Evolutionary conservation across 1,140 invertebrate genomes (phyloP), one percentile per base, ranked within the genome.

Genomic region (Zaprionus kolodkinae): DNA sequence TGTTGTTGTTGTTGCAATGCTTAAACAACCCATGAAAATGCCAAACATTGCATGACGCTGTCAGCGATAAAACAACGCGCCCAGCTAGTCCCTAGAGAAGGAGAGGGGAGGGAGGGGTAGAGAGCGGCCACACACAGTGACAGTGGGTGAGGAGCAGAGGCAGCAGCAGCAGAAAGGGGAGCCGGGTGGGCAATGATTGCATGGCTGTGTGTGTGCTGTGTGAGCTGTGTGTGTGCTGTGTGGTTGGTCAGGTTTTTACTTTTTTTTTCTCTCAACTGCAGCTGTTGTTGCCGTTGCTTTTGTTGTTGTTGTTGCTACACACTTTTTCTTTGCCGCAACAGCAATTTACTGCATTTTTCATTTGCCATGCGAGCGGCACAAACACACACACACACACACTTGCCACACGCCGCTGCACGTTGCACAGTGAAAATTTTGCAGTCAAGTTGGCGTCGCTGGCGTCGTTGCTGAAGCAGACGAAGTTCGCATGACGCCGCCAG

Each of bases 391-490:
- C 57, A 71, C 62, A 43, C 45, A 55, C 30, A 77, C 66, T 64
- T 50, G 38, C 64, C 59, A 57, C 54, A 50, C 57, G 59, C 25
- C 57, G 59, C 25, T 72, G 52, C 68, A 72, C 63, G 54, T 56
- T 87, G 84, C 77, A 87, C 77, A 87, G 85, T 80, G 80, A 84
- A 88, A 88, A 88, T 80, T 60, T 60, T 59, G 80, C 85, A 87
- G 84, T 88, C 84, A 88, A 75, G 77, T 66, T 81, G 84, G 80
- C 84, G 80, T 87, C 84, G 78, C 56, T 71, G 21, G 21, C 21
- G 21, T 21, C 21, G 21, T 21, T 21, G 80, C 80, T 78, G 80
- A 65, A 78, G 84, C 80, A 87, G 84, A 87, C 84, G 72, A 84
- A 80, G 80, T 88, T 87, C 78, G 81, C 81, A 78, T 87, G 85